A percentile compares a stretch with the other conserved stretches of the same genome.
Conservation (phyloP, 1,140 invertebrate genomes). For the Papilio aristodemus region DNA sequence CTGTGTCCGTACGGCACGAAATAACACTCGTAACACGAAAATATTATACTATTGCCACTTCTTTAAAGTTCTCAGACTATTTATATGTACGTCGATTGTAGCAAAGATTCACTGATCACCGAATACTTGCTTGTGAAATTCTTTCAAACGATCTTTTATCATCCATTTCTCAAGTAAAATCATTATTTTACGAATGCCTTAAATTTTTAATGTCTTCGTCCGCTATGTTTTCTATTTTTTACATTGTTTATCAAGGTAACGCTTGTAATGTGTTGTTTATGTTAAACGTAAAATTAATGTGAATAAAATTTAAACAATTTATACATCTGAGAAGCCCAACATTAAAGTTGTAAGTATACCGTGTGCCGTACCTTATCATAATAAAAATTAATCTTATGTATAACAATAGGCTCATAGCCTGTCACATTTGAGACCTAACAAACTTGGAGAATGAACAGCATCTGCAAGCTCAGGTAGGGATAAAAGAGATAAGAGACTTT, state of each 20-base stretch:
- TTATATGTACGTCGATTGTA: neutral
- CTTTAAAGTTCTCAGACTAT: conserved; percentile 22
- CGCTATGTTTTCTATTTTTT: neutral
- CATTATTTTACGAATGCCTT: neutral
- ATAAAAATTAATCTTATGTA: no score
- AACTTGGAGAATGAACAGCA: no score
- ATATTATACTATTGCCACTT: conserved; percentile 35
- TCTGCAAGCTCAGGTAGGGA: no score
- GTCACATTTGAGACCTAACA: no score
- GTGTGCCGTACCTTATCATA: no score
- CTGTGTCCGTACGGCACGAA: conserved; percentile 27
- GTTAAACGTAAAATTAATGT: no score
- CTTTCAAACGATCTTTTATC: neutral
- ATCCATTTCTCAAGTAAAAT: neutral
- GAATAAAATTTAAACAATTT: no score
- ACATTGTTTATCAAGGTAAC: neutral
- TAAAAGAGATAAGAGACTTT: no score
- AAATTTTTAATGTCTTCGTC: neutral
- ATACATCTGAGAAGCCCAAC: no score
- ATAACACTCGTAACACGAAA: conserved; percentile 30
- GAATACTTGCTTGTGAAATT: neutral
- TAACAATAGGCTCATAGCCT: no score
- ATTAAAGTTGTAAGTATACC: no score
- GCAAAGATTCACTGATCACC: neutral
- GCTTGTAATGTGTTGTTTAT: no score